These are phyloP conservation scores for Muscicapa adusta DNA, from an alignment of 2,113 vertebrate species.

Conservation along the genomic window DNA sequence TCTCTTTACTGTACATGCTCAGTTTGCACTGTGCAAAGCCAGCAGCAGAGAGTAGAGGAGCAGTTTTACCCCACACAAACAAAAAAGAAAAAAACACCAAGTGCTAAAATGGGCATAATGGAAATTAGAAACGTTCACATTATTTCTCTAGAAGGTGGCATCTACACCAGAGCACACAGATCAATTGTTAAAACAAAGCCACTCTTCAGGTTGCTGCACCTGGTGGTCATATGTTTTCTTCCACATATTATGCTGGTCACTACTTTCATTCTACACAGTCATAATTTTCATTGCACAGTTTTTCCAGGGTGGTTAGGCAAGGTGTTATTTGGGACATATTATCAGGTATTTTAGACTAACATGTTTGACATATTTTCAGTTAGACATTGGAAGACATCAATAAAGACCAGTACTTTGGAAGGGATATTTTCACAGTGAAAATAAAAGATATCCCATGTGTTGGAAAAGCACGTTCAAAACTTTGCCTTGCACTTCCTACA, in stretches of 20 bases:
- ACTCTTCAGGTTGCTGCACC: background rate
- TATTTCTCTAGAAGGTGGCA: background rate
- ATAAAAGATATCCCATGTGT: background rate
- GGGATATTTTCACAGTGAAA: background rate
- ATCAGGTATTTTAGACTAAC: background rate
- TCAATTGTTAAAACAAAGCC: background rate
- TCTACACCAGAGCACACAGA: background rate
- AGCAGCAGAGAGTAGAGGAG: background rate
- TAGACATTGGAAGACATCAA: background rate
- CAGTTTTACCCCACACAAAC: background rate
- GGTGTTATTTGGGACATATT: background rate
- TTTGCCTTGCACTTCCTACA: background rate
- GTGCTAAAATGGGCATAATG: background rate
- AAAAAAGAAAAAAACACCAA: background rate
- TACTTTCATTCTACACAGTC: background rate
- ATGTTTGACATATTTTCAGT: background rate
- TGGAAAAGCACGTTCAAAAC: background rate
- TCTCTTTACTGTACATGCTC: background rate
- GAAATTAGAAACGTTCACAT: background rate
- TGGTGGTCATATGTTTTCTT: background rate
- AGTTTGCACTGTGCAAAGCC: background rate
- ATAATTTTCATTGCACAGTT: background rate
- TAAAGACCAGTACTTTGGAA: background rate
- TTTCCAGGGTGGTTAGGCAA: background rate
- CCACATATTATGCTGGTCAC: background rate